Evolutionary conservation across 1,140 invertebrate genomes (phyloP).

Genomic region (Sitobion miscanthi): DNA sequence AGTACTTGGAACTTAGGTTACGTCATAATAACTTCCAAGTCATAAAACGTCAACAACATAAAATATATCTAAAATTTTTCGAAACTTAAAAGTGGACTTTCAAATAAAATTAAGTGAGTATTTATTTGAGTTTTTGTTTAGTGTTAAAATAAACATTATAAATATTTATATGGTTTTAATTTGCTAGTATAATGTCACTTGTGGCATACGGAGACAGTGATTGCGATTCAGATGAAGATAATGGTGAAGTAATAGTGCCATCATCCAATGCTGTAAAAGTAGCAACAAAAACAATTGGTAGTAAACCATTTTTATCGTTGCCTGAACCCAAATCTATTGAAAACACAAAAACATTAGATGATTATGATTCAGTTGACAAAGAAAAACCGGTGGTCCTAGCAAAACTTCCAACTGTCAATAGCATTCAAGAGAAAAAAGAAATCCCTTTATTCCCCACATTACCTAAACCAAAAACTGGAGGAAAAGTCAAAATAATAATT

Average conservation of each 20-base stretch:
- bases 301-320: neutral
- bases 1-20: no score
- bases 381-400: neutral
- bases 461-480: slow-evolving; percentile 34
- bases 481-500: slow-evolving; percentile 57
- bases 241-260: neutral
- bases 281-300: neutral
- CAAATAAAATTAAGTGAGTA: neutral
- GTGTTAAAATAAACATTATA: neutral
- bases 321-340: neutral
- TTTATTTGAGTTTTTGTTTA: neutral
- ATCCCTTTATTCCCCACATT: neutral
- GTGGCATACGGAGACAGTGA: neutral
- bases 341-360: neutral
- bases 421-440: neutral
- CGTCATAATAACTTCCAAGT: no score
- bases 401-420: neutral
- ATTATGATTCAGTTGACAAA: neutral
- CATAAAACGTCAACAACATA: neutral
- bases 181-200: neutral
- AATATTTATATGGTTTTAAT: neutral
- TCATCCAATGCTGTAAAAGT: neutral
- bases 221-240: neutral
- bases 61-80: neutral
- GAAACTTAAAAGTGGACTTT: neutral